Conservation (phyloP, 2,797 vertebrate genomes). For the Mustela erminea region DNA sequence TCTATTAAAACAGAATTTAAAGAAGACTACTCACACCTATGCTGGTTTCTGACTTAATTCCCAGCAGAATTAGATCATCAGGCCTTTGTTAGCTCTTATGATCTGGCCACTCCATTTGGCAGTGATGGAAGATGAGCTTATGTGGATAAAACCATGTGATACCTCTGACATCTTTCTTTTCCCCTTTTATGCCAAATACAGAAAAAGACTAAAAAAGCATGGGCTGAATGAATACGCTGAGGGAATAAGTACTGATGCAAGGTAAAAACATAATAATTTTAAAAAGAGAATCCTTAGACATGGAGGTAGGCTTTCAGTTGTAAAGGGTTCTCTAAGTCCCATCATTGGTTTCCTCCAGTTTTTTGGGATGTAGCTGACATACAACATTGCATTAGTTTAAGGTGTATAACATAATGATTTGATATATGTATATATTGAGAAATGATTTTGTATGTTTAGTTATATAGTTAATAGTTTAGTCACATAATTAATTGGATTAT, state of each 20-base stretch:
- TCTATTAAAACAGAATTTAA: constrained; percentile 42
- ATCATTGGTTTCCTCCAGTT: neutral
- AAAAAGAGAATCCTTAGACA: constrained; percentile 31
- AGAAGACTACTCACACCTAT: neutral
- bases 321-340: neutral
- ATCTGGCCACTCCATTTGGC: neutral
- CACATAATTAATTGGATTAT: neutral
- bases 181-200: neutral
- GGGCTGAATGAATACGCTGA: neutral
- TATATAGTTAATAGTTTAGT: neutral
- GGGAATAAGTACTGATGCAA: neutral
- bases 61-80: neutral
- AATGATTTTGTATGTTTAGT: neutral
- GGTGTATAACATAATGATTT: neutral
- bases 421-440: neutral
- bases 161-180: neutral
- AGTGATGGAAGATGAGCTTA: neutral
- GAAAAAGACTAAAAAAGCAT: neutral
- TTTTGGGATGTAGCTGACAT: neutral
- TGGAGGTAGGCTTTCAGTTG: neutral
- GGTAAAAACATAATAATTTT: neutral
- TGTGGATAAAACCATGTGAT: neutral
- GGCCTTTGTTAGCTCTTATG: neutral
- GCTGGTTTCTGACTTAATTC: neutral
- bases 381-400: neutral